Evolutionary conservation across 2,888 invertebrate species (phyloP).

Genomic region (Thera obeliscata): DNA sequence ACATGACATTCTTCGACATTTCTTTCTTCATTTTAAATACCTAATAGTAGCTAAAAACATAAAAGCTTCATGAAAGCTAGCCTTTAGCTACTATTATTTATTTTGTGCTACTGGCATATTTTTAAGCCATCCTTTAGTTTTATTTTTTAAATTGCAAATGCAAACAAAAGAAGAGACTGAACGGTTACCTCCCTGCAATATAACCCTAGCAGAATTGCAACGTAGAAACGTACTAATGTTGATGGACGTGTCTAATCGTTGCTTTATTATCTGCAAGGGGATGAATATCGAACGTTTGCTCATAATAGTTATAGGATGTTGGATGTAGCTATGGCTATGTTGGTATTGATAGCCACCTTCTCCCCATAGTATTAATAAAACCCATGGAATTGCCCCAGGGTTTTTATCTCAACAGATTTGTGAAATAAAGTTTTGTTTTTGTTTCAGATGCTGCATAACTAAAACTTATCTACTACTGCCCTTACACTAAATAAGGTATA

Average conservation of each 20-base stretch:
- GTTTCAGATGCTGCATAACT: neutral
- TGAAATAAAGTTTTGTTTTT: neutral
- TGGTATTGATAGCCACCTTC: neutral
- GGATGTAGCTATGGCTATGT: neutral
- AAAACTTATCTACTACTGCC: no score
- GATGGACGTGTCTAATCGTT: constrained; percentile 62
- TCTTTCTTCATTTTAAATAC: no score
- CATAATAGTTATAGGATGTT: constrained; percentile 37
- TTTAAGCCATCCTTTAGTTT: neutral
- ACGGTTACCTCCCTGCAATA: constrained; percentile 13
- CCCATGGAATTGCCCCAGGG: neutral
- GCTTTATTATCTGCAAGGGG: constrained; percentile 50
- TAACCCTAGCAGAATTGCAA: constrained; percentile 44
- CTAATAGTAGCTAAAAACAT: no score
- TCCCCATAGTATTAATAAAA: neutral
- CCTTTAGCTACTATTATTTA: no score
- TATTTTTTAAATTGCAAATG: constrained; percentile 1
- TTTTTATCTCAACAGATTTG: neutral
- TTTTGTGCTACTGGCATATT: neutral
- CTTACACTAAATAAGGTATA: no score
- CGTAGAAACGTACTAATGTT: constrained; percentile 64
- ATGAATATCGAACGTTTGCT: constrained; percentile 34
- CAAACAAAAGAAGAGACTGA: constrained; percentile 8
- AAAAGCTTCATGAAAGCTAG: no score
- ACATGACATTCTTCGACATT: no score